Base-by-base conservation (phyloP, 2,888 invertebrate genomes). In the Acanthosoma haemorrhoidale region DNA sequence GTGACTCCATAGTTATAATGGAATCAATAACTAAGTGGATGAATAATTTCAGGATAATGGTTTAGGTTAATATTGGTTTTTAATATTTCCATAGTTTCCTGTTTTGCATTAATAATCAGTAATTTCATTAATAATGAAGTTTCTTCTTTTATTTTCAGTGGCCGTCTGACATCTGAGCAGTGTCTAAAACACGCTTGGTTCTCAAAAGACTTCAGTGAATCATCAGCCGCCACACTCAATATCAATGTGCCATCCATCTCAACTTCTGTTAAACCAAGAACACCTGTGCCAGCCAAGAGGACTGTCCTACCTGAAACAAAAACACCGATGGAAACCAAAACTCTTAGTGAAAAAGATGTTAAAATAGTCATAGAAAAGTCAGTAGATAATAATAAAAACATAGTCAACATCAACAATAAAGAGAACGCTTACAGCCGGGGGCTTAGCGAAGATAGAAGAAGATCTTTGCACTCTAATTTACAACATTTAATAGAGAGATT, bases 161-260 rank as follows among this genome's bases (percentile, higher is more conserved):
- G 90, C 82, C 89, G 95, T 82, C 87, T 95, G 83, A 89, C 90
- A 80, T 92, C 93, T 78, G 86, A 88, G 78, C 90, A 93, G 82
- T 91, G 95, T 83, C 86, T 95, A 79, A 88, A 91, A 80, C 95
- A 96, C 83, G 87, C 90, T 78, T 96, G 95, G 96, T 86, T 96
- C 79, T 38, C 71, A 9, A 74, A 72, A 60, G 69, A 64, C 13
- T 71, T 74, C 25, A 69, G 71, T 29, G 68, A 70, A 66, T 57
- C 70, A 21, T 57, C 71, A 21, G 39, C 72, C 8, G 36, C 72
- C 11, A 60, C 64, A 36, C 18, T 68, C 16, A 63, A 51, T n/a
- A 59, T 72, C 77, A 68, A 68, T 76, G 59, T 51, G 13, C 15
- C 64, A 75, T 74, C 71, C 15, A 71, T 70, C 31, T 66, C 73